Conservation (phyloP, 2,113 vertebrate genomes). For the Ovis canadensis region DNA sequence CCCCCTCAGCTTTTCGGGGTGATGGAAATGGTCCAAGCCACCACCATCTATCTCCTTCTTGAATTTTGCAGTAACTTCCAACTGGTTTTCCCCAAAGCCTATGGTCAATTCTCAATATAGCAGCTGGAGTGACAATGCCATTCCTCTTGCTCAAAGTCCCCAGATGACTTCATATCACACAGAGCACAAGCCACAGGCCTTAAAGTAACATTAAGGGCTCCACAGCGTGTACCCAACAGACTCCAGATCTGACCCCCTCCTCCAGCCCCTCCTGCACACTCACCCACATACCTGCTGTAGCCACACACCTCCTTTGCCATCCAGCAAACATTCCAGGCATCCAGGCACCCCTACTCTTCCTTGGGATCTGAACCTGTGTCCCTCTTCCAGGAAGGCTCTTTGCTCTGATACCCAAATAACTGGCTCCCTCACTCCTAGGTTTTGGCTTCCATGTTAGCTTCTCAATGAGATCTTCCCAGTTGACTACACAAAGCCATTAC, state of each 20-base stretch:
- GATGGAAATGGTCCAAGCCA: background rate
- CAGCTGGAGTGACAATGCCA: background rate
- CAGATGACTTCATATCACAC: background rate
- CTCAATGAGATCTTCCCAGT: background rate
- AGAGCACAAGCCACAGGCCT: background rate
- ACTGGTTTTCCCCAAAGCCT: background rate
- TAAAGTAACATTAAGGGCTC: background rate
- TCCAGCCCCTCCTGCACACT: background rate
- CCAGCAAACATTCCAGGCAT: background rate
- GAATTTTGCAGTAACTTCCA: background rate
- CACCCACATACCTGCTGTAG: background rate
- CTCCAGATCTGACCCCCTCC: background rate
- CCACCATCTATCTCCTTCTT: background rate
- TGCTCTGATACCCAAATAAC: background rate
- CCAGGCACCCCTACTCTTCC: background rate
- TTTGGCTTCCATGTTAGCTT: background rate
- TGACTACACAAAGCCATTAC: background rate
- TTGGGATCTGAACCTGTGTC: background rate
- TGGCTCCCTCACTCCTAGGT: background rate
- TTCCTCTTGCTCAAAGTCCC: background rate
- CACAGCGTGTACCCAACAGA: fast-evolving
- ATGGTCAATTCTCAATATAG: background rate
- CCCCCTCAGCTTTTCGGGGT: background rate
- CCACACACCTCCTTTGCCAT: background rate
- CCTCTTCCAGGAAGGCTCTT: background rate